Evolutionary conservation across 64 coral and sea anemone species (phyloP), one percentile per base, ranked within the genome.

Genomic region (Platygyra sinensis): DNA sequence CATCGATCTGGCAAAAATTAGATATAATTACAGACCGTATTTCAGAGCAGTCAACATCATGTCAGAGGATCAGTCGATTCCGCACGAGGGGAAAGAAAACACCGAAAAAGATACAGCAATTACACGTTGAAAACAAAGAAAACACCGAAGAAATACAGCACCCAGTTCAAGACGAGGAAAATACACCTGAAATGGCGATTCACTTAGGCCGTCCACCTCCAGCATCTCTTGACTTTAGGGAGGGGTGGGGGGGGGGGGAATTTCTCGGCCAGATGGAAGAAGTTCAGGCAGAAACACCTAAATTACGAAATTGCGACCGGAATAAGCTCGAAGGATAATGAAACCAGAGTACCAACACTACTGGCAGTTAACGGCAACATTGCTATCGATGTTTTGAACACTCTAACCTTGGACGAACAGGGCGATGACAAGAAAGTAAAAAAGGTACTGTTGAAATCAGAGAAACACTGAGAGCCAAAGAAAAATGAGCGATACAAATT

Each of bases 351-450:
- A 15, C 22, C 52, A 8, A 91, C 80, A 30, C 61, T 86, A 39
- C 89, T 86, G 9, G 74, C 79, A 0, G 73, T 91, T 6, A 86
- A 76, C 10, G 89, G 89, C 24, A 38, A 91, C 10, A 80, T 86
- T 13, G 89, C 89, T 33, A 36, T 83, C 54, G 80, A 91, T 64
- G 61, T 91, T 60, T 91, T 51, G 30, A 84, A 83, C 79, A 91
- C 89, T n/a, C 52, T 91, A 30, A 76, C 51, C 2, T 75, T 67
- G 80, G 38, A 69, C 18, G 39, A n/a, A 54, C 64, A 87, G n/a
- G 85, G 69, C 33, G 62, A 87, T 28, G 20, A 69, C 13, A 32
- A 19, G 1, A n/a, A n/a, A n/a, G n/a, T n/a, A 76, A 75, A 60
- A 86, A 63, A 7, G 74, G 46, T 22, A 80, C 51, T 31, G 74